A percentile compares a stretch with the other conserved stretches of the same genome.
phyloP scores from a whole-genome alignment of 2,888 invertebrate species.

The Plusia festucae region DNA sequence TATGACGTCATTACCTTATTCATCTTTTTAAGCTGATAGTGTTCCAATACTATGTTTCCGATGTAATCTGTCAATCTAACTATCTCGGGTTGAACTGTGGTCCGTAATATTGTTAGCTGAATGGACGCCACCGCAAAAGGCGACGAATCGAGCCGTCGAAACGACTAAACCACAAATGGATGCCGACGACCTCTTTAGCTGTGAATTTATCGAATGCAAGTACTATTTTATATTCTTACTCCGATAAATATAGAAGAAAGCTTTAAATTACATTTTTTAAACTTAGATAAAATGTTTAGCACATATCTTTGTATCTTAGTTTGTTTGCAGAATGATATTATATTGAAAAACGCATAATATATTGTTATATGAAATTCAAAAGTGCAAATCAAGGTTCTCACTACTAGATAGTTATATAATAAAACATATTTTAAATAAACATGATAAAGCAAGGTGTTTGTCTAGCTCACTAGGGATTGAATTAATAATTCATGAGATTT shows the following conservation, averaged over 20 bases:
- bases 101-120: constrained; percentile 40
- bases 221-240: constrained; percentile 28
- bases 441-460: not conserved
- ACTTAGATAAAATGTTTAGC: no score
- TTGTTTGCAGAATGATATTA: no score
- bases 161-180: constrained; percentile 49
- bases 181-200: constrained; percentile 36
- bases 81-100: constrained; percentile 21
- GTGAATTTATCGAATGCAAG: constrained; percentile 40
- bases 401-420: no score
- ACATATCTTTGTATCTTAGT: no score
- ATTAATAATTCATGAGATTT: not conserved
- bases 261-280: constrained; percentile 8
- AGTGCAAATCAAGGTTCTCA: no score
- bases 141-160: constrained; percentile 36
- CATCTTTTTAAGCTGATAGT: not conserved
- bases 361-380: no score
- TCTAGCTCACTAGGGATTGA: not conserved
- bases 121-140: constrained; percentile 45
- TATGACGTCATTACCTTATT: no score
- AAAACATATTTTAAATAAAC: no score
- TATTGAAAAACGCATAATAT: no score
- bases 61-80: constrained; percentile 7
- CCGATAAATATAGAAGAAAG: constrained; percentile 13
- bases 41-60: constrained; percentile 2